Conservation (phyloP, 2,888 invertebrate species). For the Eupithecia subfuscata region DNA sequence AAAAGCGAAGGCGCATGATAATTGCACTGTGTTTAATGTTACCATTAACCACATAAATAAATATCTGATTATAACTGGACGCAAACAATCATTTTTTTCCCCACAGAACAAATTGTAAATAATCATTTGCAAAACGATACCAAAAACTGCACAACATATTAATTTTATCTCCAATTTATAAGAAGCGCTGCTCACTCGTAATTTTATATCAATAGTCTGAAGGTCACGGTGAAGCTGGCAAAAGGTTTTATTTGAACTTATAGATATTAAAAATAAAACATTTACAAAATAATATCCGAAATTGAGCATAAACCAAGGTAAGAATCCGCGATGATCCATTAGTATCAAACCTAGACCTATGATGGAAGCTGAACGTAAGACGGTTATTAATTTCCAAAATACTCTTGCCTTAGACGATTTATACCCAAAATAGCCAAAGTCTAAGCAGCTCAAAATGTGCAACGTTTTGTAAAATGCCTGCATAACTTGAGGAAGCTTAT, state of each 20-base stretch:
- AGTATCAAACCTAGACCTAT: background rate
- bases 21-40: too few species aligned
- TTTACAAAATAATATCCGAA: background rate
- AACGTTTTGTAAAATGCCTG: too few species aligned
- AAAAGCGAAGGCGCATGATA: too few species aligned
- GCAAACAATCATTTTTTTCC: too few species aligned
- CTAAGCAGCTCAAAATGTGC: background rate
- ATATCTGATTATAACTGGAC: too few species aligned
- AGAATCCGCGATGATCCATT: background rate
- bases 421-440: conserved; percentile 31
- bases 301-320: background rate
- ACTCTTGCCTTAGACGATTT: background rate
- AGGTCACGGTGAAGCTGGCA: background rate
- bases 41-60: too few species aligned
- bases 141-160: too few species aligned
- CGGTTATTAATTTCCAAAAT: conserved; percentile 5
- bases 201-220: background rate
- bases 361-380: background rate
- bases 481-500: too few species aligned
- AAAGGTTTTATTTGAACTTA: background rate
- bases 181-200: too few species aligned
- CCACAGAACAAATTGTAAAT: too few species aligned
- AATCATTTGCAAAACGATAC: too few species aligned
- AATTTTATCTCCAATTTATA: too few species aligned
- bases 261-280: background rate